phyloP scores from a whole-genome alignment of 2,888 invertebrate species.

The Allophyes oxyacanthae region DNA sequence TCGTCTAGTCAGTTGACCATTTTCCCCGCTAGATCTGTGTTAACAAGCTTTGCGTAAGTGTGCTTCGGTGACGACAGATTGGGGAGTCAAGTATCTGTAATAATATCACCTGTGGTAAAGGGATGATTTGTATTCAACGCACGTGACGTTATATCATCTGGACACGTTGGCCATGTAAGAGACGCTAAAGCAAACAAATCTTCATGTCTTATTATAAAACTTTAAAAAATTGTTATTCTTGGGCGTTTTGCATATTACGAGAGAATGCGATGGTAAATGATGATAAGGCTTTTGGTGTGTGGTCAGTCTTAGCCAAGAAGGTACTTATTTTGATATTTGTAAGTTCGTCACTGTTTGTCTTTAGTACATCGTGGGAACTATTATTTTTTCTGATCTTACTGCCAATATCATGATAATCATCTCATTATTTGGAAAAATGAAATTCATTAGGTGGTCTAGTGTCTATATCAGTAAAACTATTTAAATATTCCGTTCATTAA shows the following conservation, averaged over 20 bases:
- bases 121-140: slow-evolving; percentile 62
- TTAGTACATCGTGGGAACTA: too few relatives aligned
- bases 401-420: neutral
- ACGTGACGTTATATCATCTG: slow-evolving; percentile 49
- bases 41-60: slow-evolving; percentile 10
- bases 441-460: too few relatives aligned
- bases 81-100: slow-evolving; percentile 3
- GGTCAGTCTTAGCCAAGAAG: slow-evolving; percentile 5
- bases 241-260: slow-evolving; percentile 39
- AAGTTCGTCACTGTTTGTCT: too few relatives aligned
- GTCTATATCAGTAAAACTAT: too few relatives aligned
- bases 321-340: neutral
- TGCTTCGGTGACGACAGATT: slow-evolving; percentile 13
- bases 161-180: slow-evolving; percentile 28
- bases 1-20: neutral
- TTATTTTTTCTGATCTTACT: too few relatives aligned
- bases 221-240: slow-evolving; percentile 40
- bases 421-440: too few relatives aligned
- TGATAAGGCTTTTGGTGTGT: slow-evolving; percentile 24
- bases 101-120: slow-evolving; percentile 32
- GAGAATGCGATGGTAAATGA: slow-evolving; percentile 30
- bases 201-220: slow-evolving; percentile 46
- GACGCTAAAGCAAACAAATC: slow-evolving; percentile 49
- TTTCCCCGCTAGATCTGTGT: neutral
- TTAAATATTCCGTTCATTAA: too few relatives aligned